phyloP scores from a whole-genome alignment of 2,113 vertebrate species.

The Pomatorhinus ruficollis region DNA sequence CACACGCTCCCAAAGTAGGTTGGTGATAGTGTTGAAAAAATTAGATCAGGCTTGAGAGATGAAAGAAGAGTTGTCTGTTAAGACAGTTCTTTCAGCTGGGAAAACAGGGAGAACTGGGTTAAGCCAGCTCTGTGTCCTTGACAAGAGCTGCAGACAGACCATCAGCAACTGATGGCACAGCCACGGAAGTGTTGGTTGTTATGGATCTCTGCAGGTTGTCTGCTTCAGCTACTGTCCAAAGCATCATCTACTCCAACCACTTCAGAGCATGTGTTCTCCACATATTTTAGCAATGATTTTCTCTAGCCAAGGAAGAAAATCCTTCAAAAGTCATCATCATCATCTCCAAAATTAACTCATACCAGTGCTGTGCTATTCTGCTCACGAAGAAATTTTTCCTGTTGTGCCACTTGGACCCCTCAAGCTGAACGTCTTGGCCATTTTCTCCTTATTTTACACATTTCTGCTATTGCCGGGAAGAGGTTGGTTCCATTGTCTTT shows the following conservation, averaged over 20 bases:
- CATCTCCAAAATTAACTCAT: background rate
- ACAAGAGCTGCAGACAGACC: background rate
- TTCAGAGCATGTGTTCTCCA: background rate
- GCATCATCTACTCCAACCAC: background rate
- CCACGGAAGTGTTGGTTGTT: background rate
- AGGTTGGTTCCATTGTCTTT: background rate
- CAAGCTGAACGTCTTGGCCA: background rate
- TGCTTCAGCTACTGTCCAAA: background rate
- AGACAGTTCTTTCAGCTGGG: background rate
- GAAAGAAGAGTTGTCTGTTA: background rate
- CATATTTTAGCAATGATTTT: background rate
- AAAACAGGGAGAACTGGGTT: background rate
- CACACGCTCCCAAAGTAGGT: background rate
- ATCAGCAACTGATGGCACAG: background rate
- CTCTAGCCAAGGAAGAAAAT: background rate
- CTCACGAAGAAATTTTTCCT: background rate
- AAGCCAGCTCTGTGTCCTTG: background rate
- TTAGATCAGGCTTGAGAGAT: background rate
- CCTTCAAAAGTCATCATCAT: rapidly evolving
- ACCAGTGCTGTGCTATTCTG: background rate
- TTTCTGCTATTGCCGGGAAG: background rate
- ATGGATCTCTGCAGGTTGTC: background rate
- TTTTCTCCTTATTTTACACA: background rate
- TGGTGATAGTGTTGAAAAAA: background rate
- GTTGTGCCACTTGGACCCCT: background rate